Evolutionary conservation across 2,888 invertebrate genomes (phyloP).

Genomic region (Dexiosoma caninum): DNA sequence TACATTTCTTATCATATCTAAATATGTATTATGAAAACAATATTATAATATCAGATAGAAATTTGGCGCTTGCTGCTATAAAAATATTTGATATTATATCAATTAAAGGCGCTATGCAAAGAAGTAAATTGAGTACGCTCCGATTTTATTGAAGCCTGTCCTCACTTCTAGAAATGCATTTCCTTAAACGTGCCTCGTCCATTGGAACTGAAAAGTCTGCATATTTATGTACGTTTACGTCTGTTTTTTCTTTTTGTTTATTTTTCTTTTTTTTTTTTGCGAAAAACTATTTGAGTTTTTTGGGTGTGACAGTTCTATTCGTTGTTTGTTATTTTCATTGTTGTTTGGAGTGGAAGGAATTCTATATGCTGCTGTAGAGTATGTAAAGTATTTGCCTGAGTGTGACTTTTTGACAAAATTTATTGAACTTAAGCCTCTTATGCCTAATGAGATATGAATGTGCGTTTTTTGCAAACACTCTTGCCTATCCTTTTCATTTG

Average conservation of each 20-base stretch:
- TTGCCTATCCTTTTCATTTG: background rate
- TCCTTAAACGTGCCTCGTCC: constrained; percentile 12
- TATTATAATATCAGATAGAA: too few species aligned
- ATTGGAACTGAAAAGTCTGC: constrained; percentile 1
- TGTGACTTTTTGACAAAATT: constrained; percentile 62
- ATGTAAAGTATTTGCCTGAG: constrained; percentile 55
- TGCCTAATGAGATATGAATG: constrained; percentile 64
- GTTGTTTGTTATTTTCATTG: constrained; percentile 48
- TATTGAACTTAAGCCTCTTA: constrained; percentile 63
- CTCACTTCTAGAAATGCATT: constrained; percentile 14
- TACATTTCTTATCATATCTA: too few species aligned
- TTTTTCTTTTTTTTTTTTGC: background rate
- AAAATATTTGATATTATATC: too few species aligned
- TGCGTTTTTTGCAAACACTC: constrained; percentile 40
- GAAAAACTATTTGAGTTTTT: constrained; percentile 36
- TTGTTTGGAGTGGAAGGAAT: constrained; percentile 24
- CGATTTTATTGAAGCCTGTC: background rate
- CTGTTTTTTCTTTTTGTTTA: background rate
- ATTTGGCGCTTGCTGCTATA: too few species aligned
- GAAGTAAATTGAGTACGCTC: background rate
- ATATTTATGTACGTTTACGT: constrained; percentile 8
- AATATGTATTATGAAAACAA: too few species aligned
- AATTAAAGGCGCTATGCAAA: too few species aligned
- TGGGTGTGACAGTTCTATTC: constrained; percentile 56
- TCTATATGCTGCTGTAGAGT: background rate